Evolutionary conservation across 2,888 invertebrate genomes (phyloP), one percentile per base, ranked within the genome.

Genomic region (Trichogramma dendrolimi): DNA sequence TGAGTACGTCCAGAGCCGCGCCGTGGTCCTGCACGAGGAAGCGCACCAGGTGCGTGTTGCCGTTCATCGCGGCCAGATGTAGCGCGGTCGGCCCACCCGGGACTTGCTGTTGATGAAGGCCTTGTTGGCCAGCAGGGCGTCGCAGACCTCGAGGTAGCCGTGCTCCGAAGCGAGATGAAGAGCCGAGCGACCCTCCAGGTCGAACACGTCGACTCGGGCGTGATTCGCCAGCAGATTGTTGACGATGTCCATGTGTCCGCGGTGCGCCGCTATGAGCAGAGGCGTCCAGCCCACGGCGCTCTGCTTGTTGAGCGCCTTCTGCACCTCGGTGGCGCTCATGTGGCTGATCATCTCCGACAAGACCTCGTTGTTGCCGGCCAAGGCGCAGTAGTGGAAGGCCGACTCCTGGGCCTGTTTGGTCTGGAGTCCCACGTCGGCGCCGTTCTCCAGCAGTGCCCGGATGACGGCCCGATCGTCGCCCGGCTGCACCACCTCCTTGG

Each of bases 91-190:
- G 5, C 99, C 98, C 66, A 95, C 93, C 75, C 98, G 87, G 1
- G 97, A 96, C 80, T 98, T 97, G 11, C 96, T 96, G 81, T 99
- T 99, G 67, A 99, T 98, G 80, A 98, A 99, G 0, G 99, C 98
- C 81, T 98, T 98, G 81, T 96, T 91, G 55, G 92, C 90, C 48
- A 99, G 83, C 57, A 99, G 82, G 1, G 86, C 94, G 82, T 93
- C 92, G 79, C 93, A 93, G 1, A 93, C 92, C 69, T 81, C 79
- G 70, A 96, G 83, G 76, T 89, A 96, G 4, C 97, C 97, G 72
- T 91, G 90, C 80, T 97, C 96, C 0, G 96, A 95, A 10, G 96
- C 96, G 71, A 97, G 82, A 80, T 98, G 97, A 55, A 98, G 83
- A 0, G 97, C 97, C 4, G 97, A 97, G 72, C 97, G 83, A 43